A percentile compares a stretch with the other conserved stretches of the same genome.
Evolutionary conservation across 2,888 invertebrate species (phyloP).

Genomic region (Tortricodes alternella): DNA sequence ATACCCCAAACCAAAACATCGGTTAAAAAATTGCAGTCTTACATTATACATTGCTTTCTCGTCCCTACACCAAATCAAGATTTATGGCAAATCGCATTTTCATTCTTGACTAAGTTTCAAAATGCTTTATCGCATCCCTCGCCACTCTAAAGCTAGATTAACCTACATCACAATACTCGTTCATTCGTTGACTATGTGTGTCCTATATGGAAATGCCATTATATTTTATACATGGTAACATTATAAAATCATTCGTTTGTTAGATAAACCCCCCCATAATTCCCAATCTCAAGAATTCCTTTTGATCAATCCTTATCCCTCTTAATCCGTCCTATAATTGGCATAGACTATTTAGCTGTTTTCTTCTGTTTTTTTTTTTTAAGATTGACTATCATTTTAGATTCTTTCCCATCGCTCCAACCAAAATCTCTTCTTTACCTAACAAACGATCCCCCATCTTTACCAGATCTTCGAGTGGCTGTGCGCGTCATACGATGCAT

Average conservation of each 20-base stretch:
- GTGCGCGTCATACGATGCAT: conserved; percentile 35
- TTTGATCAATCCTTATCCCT: no score
- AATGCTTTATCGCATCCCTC: conserved; percentile 22
- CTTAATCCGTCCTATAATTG: no score
- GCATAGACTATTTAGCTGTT: no score
- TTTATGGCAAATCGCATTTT: conserved; percentile 27
- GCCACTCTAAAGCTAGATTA: conserved; percentile 34
- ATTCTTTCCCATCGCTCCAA: background rate
- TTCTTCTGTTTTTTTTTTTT: background rate
- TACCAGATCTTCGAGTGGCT: conserved; percentile 59
- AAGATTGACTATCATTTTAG: no score
- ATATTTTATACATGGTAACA: conserved; percentile 36
- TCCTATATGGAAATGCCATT: conserved; percentile 56
- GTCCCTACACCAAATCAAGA: conserved; percentile 10
- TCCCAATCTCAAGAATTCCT: background rate
- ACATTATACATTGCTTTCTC: conserved; percentile 7
- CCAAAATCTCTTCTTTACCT: conserved; percentile 19
- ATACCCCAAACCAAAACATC: no score
- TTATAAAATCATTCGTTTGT: conserved; percentile 39
- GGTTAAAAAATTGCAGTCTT: background rate
- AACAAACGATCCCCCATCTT: conserved; percentile 43
- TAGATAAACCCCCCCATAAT: no score
- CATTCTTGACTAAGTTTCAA: conserved; percentile 33
- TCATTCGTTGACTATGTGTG: conserved; percentile 55
- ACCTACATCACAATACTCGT: conserved; percentile 69